A percentile compares a stretch with the other conserved stretches of the same genome.
These are phyloP conservation scores for Eidolon dupreanum DNA, from an alignment of 2,797 vertebrate genomes.

Conservation along the genomic window DNA sequence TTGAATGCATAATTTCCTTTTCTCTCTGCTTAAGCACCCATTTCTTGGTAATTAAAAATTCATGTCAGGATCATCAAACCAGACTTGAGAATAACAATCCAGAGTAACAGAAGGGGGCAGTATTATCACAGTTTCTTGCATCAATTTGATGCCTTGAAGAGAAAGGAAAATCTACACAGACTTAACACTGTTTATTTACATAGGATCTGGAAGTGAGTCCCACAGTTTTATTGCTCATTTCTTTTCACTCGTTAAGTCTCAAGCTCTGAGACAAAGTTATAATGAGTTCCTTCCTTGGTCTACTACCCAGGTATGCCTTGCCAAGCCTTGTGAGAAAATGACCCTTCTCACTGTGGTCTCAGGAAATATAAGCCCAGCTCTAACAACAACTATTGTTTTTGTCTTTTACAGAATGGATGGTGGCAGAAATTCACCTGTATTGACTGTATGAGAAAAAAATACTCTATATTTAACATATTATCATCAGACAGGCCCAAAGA, in stretches of 20 bases:
- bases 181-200: not conserved
- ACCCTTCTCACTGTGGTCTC: not conserved
- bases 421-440: not conserved
- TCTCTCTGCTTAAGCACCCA: not conserved
- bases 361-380: constrained; percentile 5
- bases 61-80: not conserved
- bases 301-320: not conserved
- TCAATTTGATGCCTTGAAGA: not conserved
- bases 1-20: not conserved
- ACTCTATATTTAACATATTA: not conserved
- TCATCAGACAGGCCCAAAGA: not conserved
- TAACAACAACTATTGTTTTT: not conserved
- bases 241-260: not conserved
- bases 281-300: not conserved
- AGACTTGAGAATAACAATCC: not conserved
- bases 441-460: not conserved
- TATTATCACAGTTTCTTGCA: not conserved
- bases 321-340: not conserved
- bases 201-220: not conserved
- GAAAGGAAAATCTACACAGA: not conserved
- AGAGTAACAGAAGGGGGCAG: constrained; percentile 64
- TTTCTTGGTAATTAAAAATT: constrained; percentile 45
- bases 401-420: not conserved
- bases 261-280: not conserved
- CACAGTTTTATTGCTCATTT: not conserved